Evolutionary conservation across 2,797 vertebrate genomes (phyloP).

Genomic region (Alosa sapidissima): DNA sequence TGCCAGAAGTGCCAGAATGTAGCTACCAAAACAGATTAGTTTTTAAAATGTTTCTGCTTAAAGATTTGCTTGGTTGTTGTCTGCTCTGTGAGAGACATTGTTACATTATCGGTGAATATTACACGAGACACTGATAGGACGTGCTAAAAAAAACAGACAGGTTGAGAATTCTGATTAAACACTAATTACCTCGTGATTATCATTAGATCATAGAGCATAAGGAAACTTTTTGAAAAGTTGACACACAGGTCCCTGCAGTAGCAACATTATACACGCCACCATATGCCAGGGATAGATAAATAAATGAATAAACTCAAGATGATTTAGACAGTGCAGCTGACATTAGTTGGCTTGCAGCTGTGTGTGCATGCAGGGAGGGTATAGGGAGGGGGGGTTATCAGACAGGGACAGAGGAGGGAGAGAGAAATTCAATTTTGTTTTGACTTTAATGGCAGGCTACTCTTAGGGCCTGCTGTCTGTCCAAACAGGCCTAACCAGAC

Average conservation of each 20-base stretch:
- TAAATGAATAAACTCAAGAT: not conserved
- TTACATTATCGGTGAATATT: not conserved
- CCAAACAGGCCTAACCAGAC: slow-evolving; percentile 67
- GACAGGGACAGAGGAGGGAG: slow-evolving; percentile 51
- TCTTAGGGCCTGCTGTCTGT: slow-evolving; percentile 61
- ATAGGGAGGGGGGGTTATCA: slow-evolving; percentile 35
- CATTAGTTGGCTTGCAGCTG: slow-evolving; percentile 32
- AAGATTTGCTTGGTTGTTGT: not conserved
- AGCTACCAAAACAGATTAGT: no score
- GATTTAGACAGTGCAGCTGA: not conserved
- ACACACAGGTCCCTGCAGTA: not conserved
- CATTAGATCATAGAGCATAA: not conserved
- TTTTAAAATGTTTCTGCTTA: no score
- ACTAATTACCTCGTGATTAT: not conserved
- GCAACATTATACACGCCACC: not conserved
- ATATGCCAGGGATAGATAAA: not conserved
- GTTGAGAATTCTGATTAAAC: not conserved
- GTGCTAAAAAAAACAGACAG: not conserved
- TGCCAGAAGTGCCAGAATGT: no score
- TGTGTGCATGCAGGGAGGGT: not conserved
- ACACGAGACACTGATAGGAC: not conserved
- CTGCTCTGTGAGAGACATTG: not conserved
- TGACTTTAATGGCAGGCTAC: slow-evolving; percentile 67
- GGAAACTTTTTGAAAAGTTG: not conserved
- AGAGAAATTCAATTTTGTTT: slow-evolving; percentile 73